Evolutionary conservation across 2,797 vertebrate species (phyloP), one percentile per base, ranked within the genome.

Genomic region (Mastacembelus armatus): DNA sequence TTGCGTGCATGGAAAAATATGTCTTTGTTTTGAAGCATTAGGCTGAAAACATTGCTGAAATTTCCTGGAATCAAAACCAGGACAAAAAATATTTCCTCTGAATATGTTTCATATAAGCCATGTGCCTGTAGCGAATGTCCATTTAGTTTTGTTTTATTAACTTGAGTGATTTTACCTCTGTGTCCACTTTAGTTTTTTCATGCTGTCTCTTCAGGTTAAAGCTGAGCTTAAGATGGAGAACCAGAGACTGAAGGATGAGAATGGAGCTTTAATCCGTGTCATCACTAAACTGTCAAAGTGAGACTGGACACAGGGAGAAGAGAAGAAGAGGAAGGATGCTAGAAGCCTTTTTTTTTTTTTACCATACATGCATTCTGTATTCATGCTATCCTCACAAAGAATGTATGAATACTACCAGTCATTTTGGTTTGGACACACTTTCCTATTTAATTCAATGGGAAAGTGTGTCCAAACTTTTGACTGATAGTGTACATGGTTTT

Each of bases 241-340:
- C 92, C 95, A 97, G 89, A 94, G 96, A 83, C 94, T 98, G 87
- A 98, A 97, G 84, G 96, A 98, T 19, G 96, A 98, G 86, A 98
- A 98, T 1, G 96, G 96, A 71, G 96, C 96, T 66, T 92, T 98
- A 86, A 97, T 98, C 87, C 91, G 96, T 67, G 96, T 98, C 88
- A 98, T 98, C 93, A 97, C 95, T 78, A 98, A 98, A 88, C 94
- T 97, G 56, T 97, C 96, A 71, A 98, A 97, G 77, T 98, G 94
- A 94, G 55, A 62, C 44, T 22, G 7, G 47, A 61, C 52, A 62
- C 74, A 57, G 39, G 67, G 52, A 21, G 50, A 39, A 36, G 40
- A 44, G 35, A 47, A 5, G 39, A 71, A 58, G 38, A 3, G 16
- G 35, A 40, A 5, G 15, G 26, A 54, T 29, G 35, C 21, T 45